Percentiles rank a stretch among this genome's conserved stretches.
phyloP scores from a whole-genome alignment of 2,888 invertebrate genomes.

The Pasiphila rectangulata region DNA sequence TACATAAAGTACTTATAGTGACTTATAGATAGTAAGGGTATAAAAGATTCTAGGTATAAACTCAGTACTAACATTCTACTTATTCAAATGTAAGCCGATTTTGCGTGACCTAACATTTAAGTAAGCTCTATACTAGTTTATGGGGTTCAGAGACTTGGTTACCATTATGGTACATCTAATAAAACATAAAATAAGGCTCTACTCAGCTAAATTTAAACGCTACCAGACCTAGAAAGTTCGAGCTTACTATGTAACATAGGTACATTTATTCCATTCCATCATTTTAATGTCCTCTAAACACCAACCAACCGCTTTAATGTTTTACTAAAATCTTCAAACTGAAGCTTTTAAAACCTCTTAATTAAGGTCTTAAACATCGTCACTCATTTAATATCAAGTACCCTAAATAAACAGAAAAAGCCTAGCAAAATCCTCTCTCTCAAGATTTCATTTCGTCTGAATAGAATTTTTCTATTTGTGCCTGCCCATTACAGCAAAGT shows the following conservation, averaged over 20 bases:
- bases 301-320: not conserved
- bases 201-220: no score
- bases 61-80: slow-evolving; percentile 27
- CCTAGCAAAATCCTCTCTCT: slow-evolving; percentile 10
- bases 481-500: slow-evolving; percentile 21
- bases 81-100: slow-evolving; percentile 41
- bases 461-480: slow-evolving; percentile 24
- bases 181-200: no score
- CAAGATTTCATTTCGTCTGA: slow-evolving; percentile 26
- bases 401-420: slow-evolving; percentile 8
- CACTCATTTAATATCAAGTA: slow-evolving; percentile 3
- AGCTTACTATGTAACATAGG: no score
- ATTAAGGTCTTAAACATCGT: not conserved
- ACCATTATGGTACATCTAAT: not conserved
- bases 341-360: not conserved
- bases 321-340: no score
- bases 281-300: no score
- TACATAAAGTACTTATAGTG: no score
- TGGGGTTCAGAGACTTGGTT: slow-evolving; percentile 1
- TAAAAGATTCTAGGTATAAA: no score
- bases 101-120: slow-evolving; percentile 40
- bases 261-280: no score
- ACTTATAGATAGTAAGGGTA: no score
- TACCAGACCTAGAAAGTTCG: no score
- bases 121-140: slow-evolving; percentile 7